Conservation (phyloP, 2,888 invertebrate species). For the Troides oblongomaculatus region DNA sequence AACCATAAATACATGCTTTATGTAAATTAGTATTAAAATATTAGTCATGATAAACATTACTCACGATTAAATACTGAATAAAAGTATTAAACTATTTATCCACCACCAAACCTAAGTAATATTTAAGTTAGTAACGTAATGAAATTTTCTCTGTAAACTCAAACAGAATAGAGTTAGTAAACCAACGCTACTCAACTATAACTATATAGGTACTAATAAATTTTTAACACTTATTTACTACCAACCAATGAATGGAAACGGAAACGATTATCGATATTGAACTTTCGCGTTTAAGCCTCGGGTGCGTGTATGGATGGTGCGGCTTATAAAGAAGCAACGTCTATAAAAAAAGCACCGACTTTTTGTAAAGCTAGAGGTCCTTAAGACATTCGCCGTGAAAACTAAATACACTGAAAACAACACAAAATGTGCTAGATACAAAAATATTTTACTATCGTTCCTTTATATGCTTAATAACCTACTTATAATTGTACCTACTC, state of each 20-base stretch:
- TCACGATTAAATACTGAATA: constrained; percentile 66
- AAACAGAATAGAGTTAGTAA: constrained; percentile 28
- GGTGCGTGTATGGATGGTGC: constrained; percentile 7
- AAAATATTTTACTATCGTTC: constrained; percentile 27
- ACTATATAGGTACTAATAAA: constrained; percentile 37
- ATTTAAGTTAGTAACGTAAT: constrained; percentile 59
- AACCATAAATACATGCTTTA: constrained; percentile 60
- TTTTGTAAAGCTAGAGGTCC: not conserved
- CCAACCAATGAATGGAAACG: constrained; percentile 40
- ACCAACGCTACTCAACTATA: constrained; percentile 29
- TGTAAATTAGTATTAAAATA: constrained; percentile 55
- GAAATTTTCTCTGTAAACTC: constrained; percentile 35
- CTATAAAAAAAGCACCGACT: constrained; percentile 21
- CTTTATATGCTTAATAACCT: constrained; percentile 25
- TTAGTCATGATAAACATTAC: constrained; percentile 61
- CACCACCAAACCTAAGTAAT: constrained; percentile 67
- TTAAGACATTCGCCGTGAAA: not conserved
- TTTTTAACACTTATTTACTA: constrained; percentile 62
- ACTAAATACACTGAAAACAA: constrained; percentile 1
- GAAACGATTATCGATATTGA: constrained; percentile 8
- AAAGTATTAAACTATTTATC: constrained; percentile 61
- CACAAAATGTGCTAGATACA: constrained; percentile 20
- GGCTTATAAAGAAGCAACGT: constrained; percentile 14
- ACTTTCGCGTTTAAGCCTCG: constrained; percentile 8
- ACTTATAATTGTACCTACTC: constrained; percentile 8